phyloP scores from a whole-genome alignment of 2,888 invertebrate genomes.

The Esperia sulphurella region DNA sequence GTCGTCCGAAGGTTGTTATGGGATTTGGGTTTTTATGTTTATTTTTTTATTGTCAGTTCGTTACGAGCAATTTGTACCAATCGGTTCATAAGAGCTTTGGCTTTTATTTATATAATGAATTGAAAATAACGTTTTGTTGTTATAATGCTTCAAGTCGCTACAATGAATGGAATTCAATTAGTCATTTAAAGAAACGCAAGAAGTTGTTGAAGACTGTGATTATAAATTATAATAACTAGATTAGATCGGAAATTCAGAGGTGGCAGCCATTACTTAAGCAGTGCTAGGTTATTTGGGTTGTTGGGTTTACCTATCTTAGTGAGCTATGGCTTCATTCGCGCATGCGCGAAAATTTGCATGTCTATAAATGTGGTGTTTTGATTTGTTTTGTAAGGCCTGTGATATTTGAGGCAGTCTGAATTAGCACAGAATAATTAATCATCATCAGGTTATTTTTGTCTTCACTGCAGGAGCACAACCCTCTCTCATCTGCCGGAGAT shows the following conservation, averaged over 20 bases:
- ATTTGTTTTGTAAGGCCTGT: no score
- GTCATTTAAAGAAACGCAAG: neutral
- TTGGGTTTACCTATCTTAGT: conserved; percentile 45
- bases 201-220: neutral
- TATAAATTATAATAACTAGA: neutral
- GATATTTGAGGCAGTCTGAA: no score
- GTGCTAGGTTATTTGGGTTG: no score
- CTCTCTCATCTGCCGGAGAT: no score
- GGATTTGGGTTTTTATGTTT: conserved; percentile 2
- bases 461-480: no score
- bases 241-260: no score
- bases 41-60: conserved; percentile 2
- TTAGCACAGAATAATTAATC: no score
- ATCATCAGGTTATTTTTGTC: no score
- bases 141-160: neutral
- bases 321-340: conserved; percentile 49
- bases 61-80: conserved; percentile 6
- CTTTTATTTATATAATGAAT: neutral
- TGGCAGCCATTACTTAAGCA: no score
- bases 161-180: neutral
- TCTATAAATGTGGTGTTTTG: neutral
- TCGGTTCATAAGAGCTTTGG: neutral
- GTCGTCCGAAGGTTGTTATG: conserved; percentile 15
- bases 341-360: conserved; percentile 42
- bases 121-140: neutral